These are phyloP conservation scores for Bufotes viridis DNA, from an alignment of 2,797 vertebrate genomes.

Conservation along the genomic window DNA sequence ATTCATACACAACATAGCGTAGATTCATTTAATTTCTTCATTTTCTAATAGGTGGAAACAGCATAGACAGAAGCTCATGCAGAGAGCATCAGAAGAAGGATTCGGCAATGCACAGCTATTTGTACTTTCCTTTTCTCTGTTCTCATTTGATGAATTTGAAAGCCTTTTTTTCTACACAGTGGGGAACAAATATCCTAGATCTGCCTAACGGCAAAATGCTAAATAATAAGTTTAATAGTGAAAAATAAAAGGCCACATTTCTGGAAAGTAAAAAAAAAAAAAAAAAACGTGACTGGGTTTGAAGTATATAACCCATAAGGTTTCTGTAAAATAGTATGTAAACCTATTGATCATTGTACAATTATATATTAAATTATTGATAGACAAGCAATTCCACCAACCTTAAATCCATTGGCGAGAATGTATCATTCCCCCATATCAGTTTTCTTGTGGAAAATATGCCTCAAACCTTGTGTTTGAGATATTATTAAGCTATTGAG, in stretches of 20 bases:
- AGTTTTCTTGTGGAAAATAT: no score
- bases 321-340: background rate
- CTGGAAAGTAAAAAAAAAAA: background rate
- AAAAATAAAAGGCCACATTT: background rate
- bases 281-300: background rate
- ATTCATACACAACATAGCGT: no score
- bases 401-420: no score
- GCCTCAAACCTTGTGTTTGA: no score
- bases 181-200: constrained; percentile 14
- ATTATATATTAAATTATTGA: background rate
- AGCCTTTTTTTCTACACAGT: constrained; percentile 10
- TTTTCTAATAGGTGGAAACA: background rate
- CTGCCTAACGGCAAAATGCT: background rate
- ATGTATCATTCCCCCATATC: no score
- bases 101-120: constrained; percentile 4
- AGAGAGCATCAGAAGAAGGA: constrained; percentile 15
- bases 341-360: background rate
- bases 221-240: background rate
- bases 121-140: constrained; percentile 3
- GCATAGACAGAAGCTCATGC: constrained; percentile 9
- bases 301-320: background rate
- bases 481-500: no score
- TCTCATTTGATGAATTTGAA: constrained; percentile 22
- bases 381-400: background rate
- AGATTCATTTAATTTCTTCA: background rate